These are phyloP conservation scores for Pseudococcus longispinus DNA, from an alignment of 2,888 invertebrate genomes.

Conservation along the genomic window DNA sequence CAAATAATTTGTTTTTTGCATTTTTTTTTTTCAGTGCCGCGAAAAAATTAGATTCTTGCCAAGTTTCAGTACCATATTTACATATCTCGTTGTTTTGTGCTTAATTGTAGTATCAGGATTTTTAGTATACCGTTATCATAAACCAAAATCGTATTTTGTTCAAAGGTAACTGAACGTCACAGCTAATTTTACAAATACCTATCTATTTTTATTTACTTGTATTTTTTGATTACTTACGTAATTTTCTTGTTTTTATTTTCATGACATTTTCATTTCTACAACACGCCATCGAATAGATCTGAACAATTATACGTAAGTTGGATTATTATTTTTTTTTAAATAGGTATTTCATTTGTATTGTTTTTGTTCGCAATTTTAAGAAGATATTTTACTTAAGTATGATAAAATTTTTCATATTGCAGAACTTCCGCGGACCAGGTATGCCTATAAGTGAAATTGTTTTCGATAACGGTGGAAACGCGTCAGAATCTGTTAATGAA, in stretches of 20 bases:
- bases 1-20: neutral
- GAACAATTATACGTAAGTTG: neutral
- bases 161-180: conserved; percentile 21
- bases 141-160: conserved; percentile 33
- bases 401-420: neutral
- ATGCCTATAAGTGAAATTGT: neutral
- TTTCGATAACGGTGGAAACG: neutral
- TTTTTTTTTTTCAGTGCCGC: neutral
- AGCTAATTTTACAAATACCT: neutral
- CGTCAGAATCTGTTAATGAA: neutral
- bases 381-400: neutral
- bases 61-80: neutral
- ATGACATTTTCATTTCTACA: conserved; percentile 28
- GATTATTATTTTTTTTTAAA: neutral
- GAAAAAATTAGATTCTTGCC: neutral
- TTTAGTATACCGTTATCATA: neutral
- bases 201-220: neutral
- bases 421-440: neutral
- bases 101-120: neutral
- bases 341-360: no score
- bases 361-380: no score
- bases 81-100: conserved; percentile 10
- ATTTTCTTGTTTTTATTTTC: neutral
- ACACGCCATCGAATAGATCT: neutral
- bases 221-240: no score